These are phyloP conservation scores for Allygus modestus DNA, from an alignment of 2,888 invertebrate genomes.

Conservation along the genomic window DNA sequence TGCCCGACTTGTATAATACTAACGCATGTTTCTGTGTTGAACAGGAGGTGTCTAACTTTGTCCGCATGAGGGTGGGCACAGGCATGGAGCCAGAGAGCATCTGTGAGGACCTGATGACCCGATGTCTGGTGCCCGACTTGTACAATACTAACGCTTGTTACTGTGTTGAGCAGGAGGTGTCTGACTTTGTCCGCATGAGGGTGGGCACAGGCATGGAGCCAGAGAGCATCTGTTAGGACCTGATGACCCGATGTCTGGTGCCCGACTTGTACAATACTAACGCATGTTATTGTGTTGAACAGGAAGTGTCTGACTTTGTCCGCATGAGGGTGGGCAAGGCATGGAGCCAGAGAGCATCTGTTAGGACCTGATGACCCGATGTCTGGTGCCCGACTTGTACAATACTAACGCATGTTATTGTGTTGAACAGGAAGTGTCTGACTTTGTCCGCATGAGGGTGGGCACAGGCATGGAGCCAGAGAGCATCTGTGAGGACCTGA, in stretches of 20 bases:
- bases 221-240: slow-evolving; percentile 96
- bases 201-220: slow-evolving; percentile 91
- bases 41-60: slow-evolving; percentile 93
- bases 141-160: slow-evolving; percentile 38
- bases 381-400: slow-evolving; percentile 97
- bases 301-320: slow-evolving; percentile 95
- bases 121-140: slow-evolving; percentile 98
- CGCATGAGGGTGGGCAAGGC: slow-evolving; percentile 87
- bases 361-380: slow-evolving; percentile 95
- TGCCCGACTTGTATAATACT: no score
- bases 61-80: slow-evolving; percentile 87
- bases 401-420: no score
- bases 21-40: no score
- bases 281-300: slow-evolving; percentile 38
- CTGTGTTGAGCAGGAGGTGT: slow-evolving; percentile 83
- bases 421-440: slow-evolving; percentile 85
- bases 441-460: slow-evolving; percentile 91
- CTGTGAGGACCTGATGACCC: slow-evolving; percentile 96
- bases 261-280: slow-evolving; percentile 88
- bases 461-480: slow-evolving; percentile 92
- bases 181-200: slow-evolving; percentile 91
- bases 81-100: slow-evolving; percentile 95
- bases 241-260: slow-evolving; percentile 96
- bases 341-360: slow-evolving; percentile 97
- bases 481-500: slow-evolving; percentile 96